Conservation (phyloP, 2,113 vertebrate genomes). For the Aix galericulata region DNA sequence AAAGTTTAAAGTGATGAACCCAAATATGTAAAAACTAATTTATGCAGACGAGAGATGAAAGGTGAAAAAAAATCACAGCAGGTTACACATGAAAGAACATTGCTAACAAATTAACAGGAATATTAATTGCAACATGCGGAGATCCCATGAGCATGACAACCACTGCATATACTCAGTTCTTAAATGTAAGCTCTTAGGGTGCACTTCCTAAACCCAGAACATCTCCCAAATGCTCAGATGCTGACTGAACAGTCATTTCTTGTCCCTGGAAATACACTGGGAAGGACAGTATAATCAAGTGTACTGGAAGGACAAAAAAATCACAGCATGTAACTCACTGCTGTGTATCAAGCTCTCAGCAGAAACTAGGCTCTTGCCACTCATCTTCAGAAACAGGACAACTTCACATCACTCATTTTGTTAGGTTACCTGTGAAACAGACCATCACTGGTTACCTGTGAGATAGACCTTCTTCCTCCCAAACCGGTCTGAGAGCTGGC, state of each 20-base stretch:
- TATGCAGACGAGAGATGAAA: neutral
- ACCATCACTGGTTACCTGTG: conserved; percentile 69
- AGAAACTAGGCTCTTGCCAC: neutral
- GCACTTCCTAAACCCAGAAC: neutral
- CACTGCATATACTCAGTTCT: neutral
- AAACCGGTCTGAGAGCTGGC: conserved; percentile 81
- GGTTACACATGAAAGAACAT: neutral
- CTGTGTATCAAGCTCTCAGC: neutral
- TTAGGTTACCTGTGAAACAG: neutral
- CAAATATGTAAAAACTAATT: neutral
- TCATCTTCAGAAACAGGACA: fast-evolving
- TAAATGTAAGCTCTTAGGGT: neutral
- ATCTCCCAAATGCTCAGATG: neutral
- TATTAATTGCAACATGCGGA: neutral
- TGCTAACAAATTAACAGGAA: neutral
- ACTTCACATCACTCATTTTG: neutral
- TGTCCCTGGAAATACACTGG: neutral
- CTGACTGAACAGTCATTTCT: neutral
- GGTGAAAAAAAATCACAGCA: neutral
- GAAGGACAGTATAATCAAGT: neutral
- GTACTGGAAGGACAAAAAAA: neutral
- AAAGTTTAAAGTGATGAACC: neutral
- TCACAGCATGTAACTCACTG: neutral
- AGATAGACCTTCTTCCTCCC: conserved; percentile 84
- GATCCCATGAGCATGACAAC: neutral